Evolutionary conservation across 2,888 invertebrate species (phyloP).

Genomic region (Dolichomitus sp.): DNA sequence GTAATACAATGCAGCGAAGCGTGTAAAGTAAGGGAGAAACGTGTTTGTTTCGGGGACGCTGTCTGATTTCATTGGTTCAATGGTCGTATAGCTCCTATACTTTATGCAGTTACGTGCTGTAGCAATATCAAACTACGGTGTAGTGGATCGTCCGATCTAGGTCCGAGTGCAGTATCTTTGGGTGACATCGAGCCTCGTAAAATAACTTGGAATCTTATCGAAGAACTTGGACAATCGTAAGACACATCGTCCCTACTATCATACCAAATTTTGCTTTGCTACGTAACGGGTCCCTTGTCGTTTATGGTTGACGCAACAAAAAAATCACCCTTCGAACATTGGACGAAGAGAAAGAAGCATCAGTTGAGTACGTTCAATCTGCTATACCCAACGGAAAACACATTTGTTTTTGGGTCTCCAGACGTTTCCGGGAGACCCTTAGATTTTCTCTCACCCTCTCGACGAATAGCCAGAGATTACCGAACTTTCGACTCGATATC

Average conservation of each 20-base stretch:
- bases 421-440: conserved; percentile 35
- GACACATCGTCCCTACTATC: neutral
- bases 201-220: conserved; percentile 19
- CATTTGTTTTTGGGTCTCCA: conserved; percentile 45
- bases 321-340: conserved; percentile 47
- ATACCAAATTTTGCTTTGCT: neutral
- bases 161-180: neutral
- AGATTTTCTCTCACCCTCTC: conserved; percentile 18
- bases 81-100: neutral
- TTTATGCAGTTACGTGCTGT: neutral
- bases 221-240: neutral
- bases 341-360: neutral
- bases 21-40: conserved; percentile 9
- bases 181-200: conserved; percentile 2
- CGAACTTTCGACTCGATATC: conserved; percentile 36
- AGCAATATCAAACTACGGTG: conserved; percentile 1
- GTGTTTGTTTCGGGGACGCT: conserved; percentile 11
- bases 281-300: conserved; percentile 16
- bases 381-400: conserved; percentile 42
- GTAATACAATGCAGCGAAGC: conserved; percentile 11
- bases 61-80: conserved; percentile 35
- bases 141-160: neutral
- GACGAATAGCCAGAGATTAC: conserved; percentile 12
- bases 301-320: conserved; percentile 12
- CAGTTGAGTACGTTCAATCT: conserved; percentile 20